phyloP scores from a whole-genome alignment of 2,797 vertebrate genomes.

The Arremon aurantiirostris region DNA sequence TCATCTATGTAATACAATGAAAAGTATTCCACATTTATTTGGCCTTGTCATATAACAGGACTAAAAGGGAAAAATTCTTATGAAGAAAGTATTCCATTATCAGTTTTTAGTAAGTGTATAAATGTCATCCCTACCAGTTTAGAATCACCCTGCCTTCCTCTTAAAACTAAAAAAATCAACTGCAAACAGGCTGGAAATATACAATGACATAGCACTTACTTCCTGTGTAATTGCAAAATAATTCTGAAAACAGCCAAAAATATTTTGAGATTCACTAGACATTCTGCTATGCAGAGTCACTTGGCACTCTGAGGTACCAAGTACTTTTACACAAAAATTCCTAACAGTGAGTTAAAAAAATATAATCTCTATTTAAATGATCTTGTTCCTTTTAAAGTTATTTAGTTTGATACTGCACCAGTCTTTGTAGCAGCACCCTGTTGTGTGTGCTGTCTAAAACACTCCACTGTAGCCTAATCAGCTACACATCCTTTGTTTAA shows the following conservation, averaged over 20 bases:
- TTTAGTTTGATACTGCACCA: neutral
- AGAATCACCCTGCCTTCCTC: neutral
- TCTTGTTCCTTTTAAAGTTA: slow-evolving; percentile 18
- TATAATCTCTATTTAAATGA: neutral
- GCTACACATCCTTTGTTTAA: slow-evolving; percentile 33
- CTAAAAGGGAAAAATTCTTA: neutral
- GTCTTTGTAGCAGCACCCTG: slow-evolving; percentile 42
- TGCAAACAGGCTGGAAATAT: neutral
- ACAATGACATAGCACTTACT: neutral
- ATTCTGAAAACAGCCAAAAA: neutral
- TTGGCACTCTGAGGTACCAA: neutral
- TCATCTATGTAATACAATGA: neutral
- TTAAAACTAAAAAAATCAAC: neutral
- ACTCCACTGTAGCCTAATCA: slow-evolving; percentile 29
- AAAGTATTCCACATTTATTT: neutral
- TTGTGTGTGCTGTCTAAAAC: slow-evolving; percentile 19
- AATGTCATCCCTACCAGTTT: neutral
- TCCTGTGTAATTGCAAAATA: neutral
- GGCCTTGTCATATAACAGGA: neutral
- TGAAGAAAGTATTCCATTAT: neutral
- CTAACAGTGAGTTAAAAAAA: neutral
- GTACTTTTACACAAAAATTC: neutral
- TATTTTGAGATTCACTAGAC: neutral
- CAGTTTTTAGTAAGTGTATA: neutral
- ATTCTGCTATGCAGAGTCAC: neutral